phyloP scores from a whole-genome alignment of 2,888 invertebrate genomes.

The Nymphalis polychloros region DNA sequence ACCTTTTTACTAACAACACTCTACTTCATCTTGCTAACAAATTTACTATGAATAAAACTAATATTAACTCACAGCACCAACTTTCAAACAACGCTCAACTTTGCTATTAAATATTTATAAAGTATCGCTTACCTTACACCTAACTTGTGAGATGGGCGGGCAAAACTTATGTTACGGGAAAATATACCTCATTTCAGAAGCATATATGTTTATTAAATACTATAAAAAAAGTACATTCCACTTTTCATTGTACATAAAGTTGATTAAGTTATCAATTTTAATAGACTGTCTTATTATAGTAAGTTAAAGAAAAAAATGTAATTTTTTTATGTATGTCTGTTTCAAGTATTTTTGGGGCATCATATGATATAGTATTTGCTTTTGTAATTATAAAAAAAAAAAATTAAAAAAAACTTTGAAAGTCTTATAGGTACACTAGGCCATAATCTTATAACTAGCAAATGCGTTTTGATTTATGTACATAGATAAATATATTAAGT shows the following conservation, averaged over 20 bases:
- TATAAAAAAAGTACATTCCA: too few species aligned
- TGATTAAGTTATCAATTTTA: too few species aligned
- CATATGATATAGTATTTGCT: too few species aligned
- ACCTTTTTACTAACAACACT: not conserved
- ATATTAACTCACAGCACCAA: slow-evolving; percentile 46
- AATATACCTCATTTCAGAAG: not conserved
- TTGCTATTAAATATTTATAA: slow-evolving; percentile 21
- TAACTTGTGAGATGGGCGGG: not conserved
- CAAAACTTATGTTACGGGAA: not conserved
- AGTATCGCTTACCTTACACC: not conserved
- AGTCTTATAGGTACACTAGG: slow-evolving; percentile 1
- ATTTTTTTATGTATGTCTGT: too few species aligned
- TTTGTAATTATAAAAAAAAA: too few species aligned
- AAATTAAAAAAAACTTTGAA: too few species aligned
- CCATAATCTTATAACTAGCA: slow-evolving; percentile 10
- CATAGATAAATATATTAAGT: slow-evolving; percentile 3
- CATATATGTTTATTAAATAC: too few species aligned
- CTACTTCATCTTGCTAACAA: slow-evolving; percentile 9
- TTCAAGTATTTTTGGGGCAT: too few species aligned
- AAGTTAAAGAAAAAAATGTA: too few species aligned
- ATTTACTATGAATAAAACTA: slow-evolving; percentile 23
- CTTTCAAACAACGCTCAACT: slow-evolving; percentile 40
- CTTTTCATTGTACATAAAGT: too few species aligned
- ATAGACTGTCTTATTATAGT: too few species aligned
- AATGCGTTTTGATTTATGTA: slow-evolving; percentile 4